Percentiles rank a stretch among this genome's conserved stretches.
Evolutionary conservation across 2,113 vertebrate species (phyloP).

Genomic region (Ameiurus melas): DNA sequence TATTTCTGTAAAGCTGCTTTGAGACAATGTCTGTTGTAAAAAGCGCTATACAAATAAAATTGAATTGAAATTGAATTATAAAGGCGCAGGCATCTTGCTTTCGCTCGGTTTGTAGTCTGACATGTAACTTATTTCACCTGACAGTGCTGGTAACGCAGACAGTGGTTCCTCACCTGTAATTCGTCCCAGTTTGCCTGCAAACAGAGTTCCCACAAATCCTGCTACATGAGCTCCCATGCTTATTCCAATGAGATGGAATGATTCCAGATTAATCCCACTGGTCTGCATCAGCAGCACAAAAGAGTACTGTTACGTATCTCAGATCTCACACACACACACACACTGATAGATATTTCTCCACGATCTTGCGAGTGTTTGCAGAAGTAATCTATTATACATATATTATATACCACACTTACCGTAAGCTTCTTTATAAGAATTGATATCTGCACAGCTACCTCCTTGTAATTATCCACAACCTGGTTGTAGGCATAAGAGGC

Average conservation of each 20-base stretch:
- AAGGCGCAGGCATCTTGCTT: neutral
- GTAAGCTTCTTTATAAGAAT: slow-evolving; percentile 80
- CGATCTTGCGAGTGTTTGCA: neutral
- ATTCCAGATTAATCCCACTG: slow-evolving; percentile 76
- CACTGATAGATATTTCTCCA: neutral
- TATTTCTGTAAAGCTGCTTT: too few species aligned
- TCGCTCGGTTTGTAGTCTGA: neutral
- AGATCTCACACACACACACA: neutral
- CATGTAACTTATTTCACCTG: neutral
- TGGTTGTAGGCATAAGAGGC: slow-evolving; percentile 83
- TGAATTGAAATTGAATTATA: too few species aligned
- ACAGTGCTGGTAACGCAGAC: neutral
- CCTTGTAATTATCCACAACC: slow-evolving; percentile 84
- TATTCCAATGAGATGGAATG: slow-evolving; percentile 90
- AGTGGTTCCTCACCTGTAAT: slow-evolving; percentile 84
- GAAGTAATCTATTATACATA: neutral
- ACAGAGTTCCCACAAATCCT: slow-evolving; percentile 87
- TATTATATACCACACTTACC: slow-evolving; percentile 52
- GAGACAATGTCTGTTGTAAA: too few species aligned
- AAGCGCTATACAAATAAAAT: too few species aligned
- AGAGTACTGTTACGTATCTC: neutral
- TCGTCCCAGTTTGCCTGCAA: slow-evolving; percentile 82
- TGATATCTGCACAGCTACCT: slow-evolving; percentile 80
- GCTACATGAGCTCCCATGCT: slow-evolving; percentile 90
- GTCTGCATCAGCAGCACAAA: slow-evolving; percentile 65